Base-by-base conservation (phyloP, 2,888 invertebrate genomes). In the Apamea crenata region DNA sequence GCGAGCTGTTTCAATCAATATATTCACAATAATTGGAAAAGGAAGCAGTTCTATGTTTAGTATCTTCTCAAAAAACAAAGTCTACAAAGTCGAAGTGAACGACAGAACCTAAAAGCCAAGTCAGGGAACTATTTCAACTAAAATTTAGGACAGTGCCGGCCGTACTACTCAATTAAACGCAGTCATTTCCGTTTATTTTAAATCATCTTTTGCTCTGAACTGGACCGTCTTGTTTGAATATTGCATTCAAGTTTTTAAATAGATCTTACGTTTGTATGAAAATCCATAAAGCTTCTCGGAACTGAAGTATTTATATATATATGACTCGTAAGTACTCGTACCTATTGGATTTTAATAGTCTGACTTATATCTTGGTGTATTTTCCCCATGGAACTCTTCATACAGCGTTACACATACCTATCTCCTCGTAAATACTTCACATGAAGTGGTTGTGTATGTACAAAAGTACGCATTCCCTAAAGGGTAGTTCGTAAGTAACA, bases 401-500 rank as follows among this genome's bases (percentile, higher is more conserved):
- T 47, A 44, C 7, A 50, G 6, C 32, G 40, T 10, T 47, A 56
- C 40, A 18, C 18, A 40, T 83, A n/a, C 5, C n/a, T 59, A n/a
- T 32, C 5, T 32, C 32, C 56, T 68, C 59, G 56, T 81, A 63
- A 72, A 81, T 79, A 86, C 47, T 56, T 78, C 70, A 77, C 36
- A 68, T 56, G 53, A 74, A 47, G 63, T 73, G 69, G 32, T 32
- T 63, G 69, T 18, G 25, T 69, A 32, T 79, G 56, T 80, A 63
- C 47, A 75, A 73, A 69, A 75, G 32, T 66, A 70, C 44, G 59
- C 44, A 82, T 73, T 67, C 75, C 77, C 77, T 67, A 77, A 71
- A 78, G 79, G 61, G 77, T 78, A 66, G 72, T 84, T 74, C 40
- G 74, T 71, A 73, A 71, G 77, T 78, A 75, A 67, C 76, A 72